Evolutionary conservation across 1,140 invertebrate species (phyloP).

Genomic region (Achatina immaculata): DNA sequence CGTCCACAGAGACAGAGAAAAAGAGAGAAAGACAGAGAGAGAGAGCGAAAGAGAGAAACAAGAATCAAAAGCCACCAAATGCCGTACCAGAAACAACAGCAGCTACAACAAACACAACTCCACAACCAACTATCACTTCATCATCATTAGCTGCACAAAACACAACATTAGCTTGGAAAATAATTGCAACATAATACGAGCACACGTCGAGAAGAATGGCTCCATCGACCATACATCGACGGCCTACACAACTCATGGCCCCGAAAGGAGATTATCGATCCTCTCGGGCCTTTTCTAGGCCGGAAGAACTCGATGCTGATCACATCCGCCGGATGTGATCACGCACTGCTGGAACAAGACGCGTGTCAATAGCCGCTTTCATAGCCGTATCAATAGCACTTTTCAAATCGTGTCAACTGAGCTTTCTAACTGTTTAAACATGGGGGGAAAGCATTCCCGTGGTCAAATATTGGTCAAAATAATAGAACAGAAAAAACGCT

Average conservation of each 20-base stretch:
- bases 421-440: no score
- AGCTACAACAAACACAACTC: no score
- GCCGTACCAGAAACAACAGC: no score
- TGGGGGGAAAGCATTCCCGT: no score
- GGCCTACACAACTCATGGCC: not conserved
- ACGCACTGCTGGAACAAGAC: not conserved
- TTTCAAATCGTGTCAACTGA: not conserved
- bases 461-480: no score
- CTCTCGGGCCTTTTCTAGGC: not conserved
- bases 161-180: no score
- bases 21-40: not conserved
- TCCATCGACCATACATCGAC: not conserved
- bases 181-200: no score
- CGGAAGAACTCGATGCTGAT: constrained; percentile 18
- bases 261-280: constrained; percentile 7
- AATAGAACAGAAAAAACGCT: no score
- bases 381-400: not conserved
- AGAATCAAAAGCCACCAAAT: not conserved
- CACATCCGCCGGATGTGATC: constrained; percentile 23
- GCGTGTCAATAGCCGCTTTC: not conserved
- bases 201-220: not conserved
- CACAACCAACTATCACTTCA: no score
- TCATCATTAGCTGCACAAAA: not conserved
- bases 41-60: not conserved
- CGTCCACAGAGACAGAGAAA: not conserved